Evolutionary conservation across 1,140 invertebrate genomes (phyloP).

Genomic region (Drosophila kanapiae): DNA sequence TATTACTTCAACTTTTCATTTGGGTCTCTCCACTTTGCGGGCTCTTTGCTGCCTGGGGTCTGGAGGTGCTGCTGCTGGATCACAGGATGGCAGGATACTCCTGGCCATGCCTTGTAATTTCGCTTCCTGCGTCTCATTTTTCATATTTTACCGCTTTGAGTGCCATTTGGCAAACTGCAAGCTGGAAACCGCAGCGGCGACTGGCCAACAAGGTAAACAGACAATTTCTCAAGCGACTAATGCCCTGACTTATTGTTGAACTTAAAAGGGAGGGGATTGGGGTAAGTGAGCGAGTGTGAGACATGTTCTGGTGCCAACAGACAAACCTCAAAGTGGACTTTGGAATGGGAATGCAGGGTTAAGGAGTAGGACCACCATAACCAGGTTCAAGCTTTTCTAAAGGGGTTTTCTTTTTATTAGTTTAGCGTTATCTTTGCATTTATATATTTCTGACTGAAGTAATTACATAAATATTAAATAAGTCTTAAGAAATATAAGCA

Average conservation of each 20-base stretch:
- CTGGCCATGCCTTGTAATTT: slow-evolving; percentile 63
- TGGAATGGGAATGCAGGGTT: not conserved
- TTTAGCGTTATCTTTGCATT: not conserved
- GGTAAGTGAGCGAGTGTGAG: slow-evolving; percentile 18
- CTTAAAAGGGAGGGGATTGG: slow-evolving; percentile 20
- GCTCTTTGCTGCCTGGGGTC: slow-evolving; percentile 45
- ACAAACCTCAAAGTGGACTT: slow-evolving; percentile 35
- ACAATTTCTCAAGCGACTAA: slow-evolving; percentile 82
- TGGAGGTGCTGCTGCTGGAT: slow-evolving; percentile 68
- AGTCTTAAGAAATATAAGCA: too few relatives aligned
- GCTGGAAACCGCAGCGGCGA: slow-evolving; percentile 40
- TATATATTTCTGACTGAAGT: not conserved
- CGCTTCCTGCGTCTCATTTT: slow-evolving; percentile 78
- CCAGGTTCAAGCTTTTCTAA: not conserved
- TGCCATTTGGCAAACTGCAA: slow-evolving; percentile 73
- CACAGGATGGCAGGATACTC: slow-evolving; percentile 51
- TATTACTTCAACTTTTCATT: slow-evolving; percentile 81
- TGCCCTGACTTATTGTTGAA: slow-evolving; percentile 78
- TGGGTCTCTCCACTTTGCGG: slow-evolving; percentile 47
- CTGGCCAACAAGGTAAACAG: slow-evolving; percentile 79
- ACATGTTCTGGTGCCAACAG: slow-evolving; percentile 45
- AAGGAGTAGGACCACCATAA: not conserved
- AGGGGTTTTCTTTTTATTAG: too few relatives aligned
- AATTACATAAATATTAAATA: not conserved
- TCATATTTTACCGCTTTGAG: slow-evolving; percentile 75